phyloP scores from a whole-genome alignment of 2,797 vertebrate species.

The Tarsius wallacei region DNA sequence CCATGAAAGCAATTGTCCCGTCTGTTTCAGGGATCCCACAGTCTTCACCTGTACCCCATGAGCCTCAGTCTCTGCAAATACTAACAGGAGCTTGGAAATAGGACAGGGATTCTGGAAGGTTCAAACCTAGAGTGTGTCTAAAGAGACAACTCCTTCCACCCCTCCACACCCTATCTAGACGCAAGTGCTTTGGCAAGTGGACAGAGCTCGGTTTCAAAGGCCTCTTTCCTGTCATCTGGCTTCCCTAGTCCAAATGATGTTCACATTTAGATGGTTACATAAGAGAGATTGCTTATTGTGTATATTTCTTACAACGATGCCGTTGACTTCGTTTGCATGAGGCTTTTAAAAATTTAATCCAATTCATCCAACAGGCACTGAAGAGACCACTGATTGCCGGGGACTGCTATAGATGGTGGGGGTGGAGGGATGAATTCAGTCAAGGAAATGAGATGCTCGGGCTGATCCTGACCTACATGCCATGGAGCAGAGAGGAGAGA shows the following conservation, averaged over 20 bases:
- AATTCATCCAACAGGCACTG: background rate
- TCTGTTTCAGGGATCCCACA: no score
- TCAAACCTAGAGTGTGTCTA: background rate
- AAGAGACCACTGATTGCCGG: background rate
- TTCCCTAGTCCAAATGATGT: background rate
- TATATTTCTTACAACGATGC: background rate
- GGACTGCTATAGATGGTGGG: background rate
- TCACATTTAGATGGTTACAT: background rate
- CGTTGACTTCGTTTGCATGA: background rate
- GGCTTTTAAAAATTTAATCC: background rate
- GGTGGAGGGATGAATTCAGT: background rate
- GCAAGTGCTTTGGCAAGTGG: fast-evolving
- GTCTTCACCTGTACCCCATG: fast-evolving
- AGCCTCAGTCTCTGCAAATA: background rate
- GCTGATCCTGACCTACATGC: background rate
- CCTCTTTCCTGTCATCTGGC: background rate
- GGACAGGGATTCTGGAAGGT: no score
- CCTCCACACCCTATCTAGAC: fast-evolving
- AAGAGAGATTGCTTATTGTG: fast-evolving
- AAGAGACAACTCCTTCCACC: fast-evolving
- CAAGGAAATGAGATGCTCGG: background rate
- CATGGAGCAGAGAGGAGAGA: background rate
- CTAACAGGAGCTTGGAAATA: background rate
- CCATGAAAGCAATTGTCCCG: background rate
- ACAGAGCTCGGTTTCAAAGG: background rate